phyloP scores from a whole-genome alignment of 2,113 vertebrate species.

The Bubalus kerabau region DNA sequence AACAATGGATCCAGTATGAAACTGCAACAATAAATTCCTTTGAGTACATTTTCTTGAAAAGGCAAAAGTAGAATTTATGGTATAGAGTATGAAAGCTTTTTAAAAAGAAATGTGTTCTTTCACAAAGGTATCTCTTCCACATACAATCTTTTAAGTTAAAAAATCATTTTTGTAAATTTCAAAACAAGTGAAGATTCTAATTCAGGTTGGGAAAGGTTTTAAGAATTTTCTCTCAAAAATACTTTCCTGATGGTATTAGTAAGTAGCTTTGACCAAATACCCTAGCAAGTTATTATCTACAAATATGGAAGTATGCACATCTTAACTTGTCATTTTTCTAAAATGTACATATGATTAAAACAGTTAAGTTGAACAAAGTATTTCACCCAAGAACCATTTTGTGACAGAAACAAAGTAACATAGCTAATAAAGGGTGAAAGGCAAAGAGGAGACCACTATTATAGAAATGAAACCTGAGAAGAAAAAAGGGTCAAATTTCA shows the following conservation, averaged over 20 bases:
- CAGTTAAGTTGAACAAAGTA: not conserved
- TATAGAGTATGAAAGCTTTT: not conserved
- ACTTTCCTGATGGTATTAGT: not conserved
- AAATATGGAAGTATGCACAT: not conserved
- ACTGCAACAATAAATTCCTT: not conserved
- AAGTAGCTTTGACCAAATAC: not conserved
- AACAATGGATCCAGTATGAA: not conserved
- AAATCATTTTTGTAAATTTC: not conserved
- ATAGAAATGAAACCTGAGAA: not conserved
- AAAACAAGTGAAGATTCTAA: not conserved
- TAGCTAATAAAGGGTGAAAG: not conserved
- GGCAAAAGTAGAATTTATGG: not conserved
- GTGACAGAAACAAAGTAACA: not conserved
- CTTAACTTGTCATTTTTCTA: not conserved
- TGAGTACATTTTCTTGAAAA: not conserved
- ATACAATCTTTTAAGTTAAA: not conserved
- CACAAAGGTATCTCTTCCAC: not conserved
- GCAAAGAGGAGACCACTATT: not conserved
- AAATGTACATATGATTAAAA: not conserved
- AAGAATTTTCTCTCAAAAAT: not conserved
- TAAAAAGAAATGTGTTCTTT: not conserved
- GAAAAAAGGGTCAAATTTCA: not conserved
- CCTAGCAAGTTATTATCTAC: not conserved
- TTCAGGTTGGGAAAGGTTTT: not conserved
- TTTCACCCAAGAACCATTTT: not conserved